Evolutionary conservation across 1,140 invertebrate genomes (phyloP).

Genomic region (Drosophila dunni): DNA sequence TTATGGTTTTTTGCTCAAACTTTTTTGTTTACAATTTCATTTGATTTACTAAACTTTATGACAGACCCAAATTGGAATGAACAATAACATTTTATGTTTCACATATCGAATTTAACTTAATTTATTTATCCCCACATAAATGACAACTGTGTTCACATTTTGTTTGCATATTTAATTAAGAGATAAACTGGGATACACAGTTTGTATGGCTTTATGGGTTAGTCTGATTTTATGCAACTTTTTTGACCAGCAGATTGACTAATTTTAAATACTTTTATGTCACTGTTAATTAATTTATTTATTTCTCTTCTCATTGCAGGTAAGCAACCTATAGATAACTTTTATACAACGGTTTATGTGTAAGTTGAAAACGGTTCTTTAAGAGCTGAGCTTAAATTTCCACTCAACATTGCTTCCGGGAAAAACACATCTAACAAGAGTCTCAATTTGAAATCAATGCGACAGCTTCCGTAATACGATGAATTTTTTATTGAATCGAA

Average conservation of each 20-base stretch:
- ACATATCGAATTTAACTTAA: slow-evolving; percentile 24
- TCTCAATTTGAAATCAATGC: slow-evolving; percentile 66
- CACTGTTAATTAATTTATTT: slow-evolving; percentile 3
- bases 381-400: not conserved
- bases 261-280: not conserved
- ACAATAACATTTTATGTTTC: slow-evolving; percentile 16
- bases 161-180: slow-evolving; percentile 47
- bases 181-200: not conserved
- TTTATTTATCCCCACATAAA: slow-evolving; percentile 48
- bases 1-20: slow-evolving; percentile 22
- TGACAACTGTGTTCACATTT: slow-evolving; percentile 15
- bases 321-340: slow-evolving; percentile 36
- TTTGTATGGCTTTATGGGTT: slow-evolving; percentile 5
- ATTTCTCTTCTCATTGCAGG: slow-evolving; percentile 43
- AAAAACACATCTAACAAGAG: slow-evolving; percentile 23
- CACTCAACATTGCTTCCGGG: slow-evolving; percentile 31
- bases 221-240: not conserved
- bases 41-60: slow-evolving; percentile 34
- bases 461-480: slow-evolving; percentile 78
- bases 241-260: not conserved
- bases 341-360: not conserved
- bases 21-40: slow-evolving; percentile 28
- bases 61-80: not conserved
- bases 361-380: slow-evolving; percentile 19
- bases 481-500: slow-evolving; percentile 72